A percentile compares a stretch with the other conserved stretches of the same genome.
Conservation (phyloP, 2,888 invertebrate species). For the Thereva nobilitata region DNA sequence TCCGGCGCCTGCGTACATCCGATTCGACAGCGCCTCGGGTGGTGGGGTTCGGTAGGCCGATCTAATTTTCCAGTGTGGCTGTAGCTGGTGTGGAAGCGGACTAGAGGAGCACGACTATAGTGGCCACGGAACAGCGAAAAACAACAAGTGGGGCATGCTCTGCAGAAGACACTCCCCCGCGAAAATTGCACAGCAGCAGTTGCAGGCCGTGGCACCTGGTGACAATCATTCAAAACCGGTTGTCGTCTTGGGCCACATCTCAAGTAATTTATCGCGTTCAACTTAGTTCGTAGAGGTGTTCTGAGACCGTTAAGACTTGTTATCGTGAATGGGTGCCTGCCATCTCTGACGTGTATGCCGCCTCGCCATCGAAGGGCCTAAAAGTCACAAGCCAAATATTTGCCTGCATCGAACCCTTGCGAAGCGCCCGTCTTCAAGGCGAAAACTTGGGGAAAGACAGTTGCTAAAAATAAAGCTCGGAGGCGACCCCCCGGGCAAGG, state of each 20-base stretch:
- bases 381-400: too few relatives aligned
- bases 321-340: constrained; percentile 21
- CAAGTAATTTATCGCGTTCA: constrained; percentile 35
- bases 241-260: constrained; percentile 45
- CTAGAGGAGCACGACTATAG: constrained; percentile 18
- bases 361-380: background rate
- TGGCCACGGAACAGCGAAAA: background rate
- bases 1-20: too few relatives aligned
- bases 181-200: constrained; percentile 40
- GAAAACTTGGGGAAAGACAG: too few relatives aligned
- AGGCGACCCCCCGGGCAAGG: too few relatives aligned
- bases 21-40: too few relatives aligned
- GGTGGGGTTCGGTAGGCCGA: background rate
- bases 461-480: too few relatives aligned
- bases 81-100: background rate
- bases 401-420: too few relatives aligned
- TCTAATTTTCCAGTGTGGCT: constrained; percentile 4
- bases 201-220: constrained; percentile 41
- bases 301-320: constrained; percentile 37
- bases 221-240: constrained; percentile 47
- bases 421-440: too few relatives aligned
- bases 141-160: constrained; percentile 23
- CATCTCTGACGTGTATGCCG: constrained; percentile 13
- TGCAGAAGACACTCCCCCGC: background rate
- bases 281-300: constrained; percentile 27